phyloP scores from a whole-genome alignment of 2,113 vertebrate genomes.

The Gavia stellata region DNA sequence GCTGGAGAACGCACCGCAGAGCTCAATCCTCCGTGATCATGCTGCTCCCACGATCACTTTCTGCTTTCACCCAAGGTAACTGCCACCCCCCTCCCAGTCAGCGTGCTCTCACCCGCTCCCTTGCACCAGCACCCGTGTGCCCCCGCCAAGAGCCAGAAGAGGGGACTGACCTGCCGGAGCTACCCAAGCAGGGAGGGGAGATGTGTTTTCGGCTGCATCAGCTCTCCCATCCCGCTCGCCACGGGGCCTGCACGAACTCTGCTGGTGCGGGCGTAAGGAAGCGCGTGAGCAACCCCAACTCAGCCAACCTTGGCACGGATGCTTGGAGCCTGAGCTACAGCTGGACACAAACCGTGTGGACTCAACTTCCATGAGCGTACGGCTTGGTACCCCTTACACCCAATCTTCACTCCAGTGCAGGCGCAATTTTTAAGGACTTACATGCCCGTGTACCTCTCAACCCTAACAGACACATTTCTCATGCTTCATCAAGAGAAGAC shows the following conservation, averaged over 20 bases:
- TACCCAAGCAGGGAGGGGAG: accelerated
- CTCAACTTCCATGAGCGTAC: neutral
- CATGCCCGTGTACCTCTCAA: neutral
- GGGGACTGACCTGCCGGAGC: neutral
- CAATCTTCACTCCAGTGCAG: neutral
- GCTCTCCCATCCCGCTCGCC: neutral
- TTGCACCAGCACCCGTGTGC: neutral
- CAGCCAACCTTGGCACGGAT: neutral
- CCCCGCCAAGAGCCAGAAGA: no score
- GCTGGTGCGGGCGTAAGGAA: neutral
- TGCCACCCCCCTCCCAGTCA: no score
- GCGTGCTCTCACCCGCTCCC: neutral
- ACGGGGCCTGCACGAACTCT: neutral
- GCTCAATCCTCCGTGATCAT: neutral
- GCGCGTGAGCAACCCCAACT: neutral
- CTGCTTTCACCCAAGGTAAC: neutral
- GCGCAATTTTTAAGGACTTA: neutral
- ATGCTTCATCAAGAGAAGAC: neutral
- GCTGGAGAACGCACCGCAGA: neutral
- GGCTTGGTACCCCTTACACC: neutral
- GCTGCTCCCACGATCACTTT: accelerated
- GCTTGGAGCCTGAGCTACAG: neutral
- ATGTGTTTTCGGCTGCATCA: no score
- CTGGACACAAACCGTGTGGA: neutral
- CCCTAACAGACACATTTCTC: neutral